Evolutionary conservation across 1,140 invertebrate genomes (phyloP).

Genomic region (Drosophila jambulina): DNA sequence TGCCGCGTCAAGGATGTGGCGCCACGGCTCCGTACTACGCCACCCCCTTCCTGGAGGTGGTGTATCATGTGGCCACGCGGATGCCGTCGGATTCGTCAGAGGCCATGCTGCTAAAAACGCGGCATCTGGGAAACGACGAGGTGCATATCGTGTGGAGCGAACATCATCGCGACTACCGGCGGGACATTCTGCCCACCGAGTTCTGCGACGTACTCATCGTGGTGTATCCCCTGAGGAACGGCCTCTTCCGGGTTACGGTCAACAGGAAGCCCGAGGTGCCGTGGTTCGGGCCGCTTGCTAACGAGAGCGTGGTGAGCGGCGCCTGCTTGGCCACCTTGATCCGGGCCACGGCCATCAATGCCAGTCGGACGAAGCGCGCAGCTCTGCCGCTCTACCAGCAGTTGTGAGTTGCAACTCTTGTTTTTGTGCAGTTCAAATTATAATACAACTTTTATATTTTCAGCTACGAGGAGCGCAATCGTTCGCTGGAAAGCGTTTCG

Average conservation of each 20-base stretch:
- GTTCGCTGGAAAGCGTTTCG: constrained; percentile 94
- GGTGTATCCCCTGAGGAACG: constrained; percentile 96
- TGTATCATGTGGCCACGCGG: constrained; percentile 99
- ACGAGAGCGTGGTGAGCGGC: constrained; percentile 96
- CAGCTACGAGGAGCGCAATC: constrained; percentile 96
- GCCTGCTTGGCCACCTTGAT: constrained; percentile 94
- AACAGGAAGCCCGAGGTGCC: constrained; percentile 95
- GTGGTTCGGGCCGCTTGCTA: constrained; percentile 98
- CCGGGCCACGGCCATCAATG: constrained; percentile 95
- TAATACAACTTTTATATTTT: constrained; percentile 36
- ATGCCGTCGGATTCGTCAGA: constrained; percentile 96
- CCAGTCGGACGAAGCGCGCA: constrained; percentile 95
- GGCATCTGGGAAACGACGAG: constrained; percentile 99
- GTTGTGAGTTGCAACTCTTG: constrained; percentile 89
- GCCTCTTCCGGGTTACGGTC: constrained; percentile 93
- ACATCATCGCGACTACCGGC: constrained; percentile 96
- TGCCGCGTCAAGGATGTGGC: constrained; percentile 96
- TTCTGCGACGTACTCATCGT: constrained; percentile 99
- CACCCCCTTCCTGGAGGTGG: constrained; percentile 95
- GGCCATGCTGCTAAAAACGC: constrained; percentile 96
- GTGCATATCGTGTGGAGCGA: constrained; percentile 99
- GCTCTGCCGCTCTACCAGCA: constrained; percentile 96
- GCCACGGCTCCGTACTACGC: constrained; percentile 98
- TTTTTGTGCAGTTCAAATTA: background rate
- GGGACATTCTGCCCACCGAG: constrained; percentile 99